phyloP scores from a whole-genome alignment of 2,113 vertebrate genomes.

The Tyrannus savana region DNA sequence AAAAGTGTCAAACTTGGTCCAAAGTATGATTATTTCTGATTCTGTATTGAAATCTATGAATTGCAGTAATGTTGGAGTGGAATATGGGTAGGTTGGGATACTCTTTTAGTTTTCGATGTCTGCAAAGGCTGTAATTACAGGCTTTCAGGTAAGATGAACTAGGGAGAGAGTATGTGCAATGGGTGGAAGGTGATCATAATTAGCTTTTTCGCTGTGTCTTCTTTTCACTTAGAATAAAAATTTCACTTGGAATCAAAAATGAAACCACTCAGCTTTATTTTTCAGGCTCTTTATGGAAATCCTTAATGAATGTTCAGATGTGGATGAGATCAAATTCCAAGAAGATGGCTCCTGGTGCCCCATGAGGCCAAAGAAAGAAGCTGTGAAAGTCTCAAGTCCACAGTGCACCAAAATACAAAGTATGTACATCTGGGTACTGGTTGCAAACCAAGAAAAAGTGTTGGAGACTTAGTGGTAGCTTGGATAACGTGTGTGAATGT shows the following conservation, averaged over 20 bases:
- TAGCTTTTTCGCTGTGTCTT: not conserved
- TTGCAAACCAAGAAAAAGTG: not conserved
- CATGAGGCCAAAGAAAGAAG: constrained; percentile 95
- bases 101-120: not conserved
- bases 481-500: not conserved
- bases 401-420: constrained; percentile 85
- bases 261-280: constrained; percentile 6
- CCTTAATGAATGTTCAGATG: constrained; percentile 92
- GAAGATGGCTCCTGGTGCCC: constrained; percentile 96
- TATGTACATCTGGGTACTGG: constrained; percentile 60
- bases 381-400: constrained; percentile 82
- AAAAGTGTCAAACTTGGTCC: not conserved
- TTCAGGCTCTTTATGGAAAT: constrained; percentile 95
- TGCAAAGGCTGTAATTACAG: not conserved
- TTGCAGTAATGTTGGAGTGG: not conserved
- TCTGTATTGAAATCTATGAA: not conserved
- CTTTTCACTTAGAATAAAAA: not conserved
- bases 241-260: not conserved
- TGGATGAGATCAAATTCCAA: constrained; percentile 96
- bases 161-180: not conserved
- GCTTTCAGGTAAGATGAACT: not conserved
- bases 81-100: not conserved
- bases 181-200: not conserved
- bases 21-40: not conserved
- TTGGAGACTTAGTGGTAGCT: not conserved